Conservation (phyloP, 2,113 vertebrate genomes). For the Nestor notabilis region DNA sequence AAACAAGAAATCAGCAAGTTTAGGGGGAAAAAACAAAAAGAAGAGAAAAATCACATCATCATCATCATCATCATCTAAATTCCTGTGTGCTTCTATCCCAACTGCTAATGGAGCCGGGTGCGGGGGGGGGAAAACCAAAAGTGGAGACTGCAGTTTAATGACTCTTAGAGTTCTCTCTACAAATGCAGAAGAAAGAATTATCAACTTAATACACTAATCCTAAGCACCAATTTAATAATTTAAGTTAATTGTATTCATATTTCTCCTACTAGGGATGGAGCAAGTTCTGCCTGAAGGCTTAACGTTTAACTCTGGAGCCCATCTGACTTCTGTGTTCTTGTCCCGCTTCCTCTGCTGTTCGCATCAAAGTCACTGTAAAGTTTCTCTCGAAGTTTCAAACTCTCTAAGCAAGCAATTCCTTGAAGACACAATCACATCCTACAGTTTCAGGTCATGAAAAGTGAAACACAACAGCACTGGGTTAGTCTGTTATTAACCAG, state of each 20-base stretch:
- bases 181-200: conserved; percentile 53
- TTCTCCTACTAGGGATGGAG: conserved; percentile 56
- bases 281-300: conserved; percentile 57
- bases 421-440: conserved; percentile 25
- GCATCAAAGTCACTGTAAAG: conserved; percentile 41
- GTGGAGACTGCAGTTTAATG: conserved; percentile 37
- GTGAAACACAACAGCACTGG: conserved; percentile 52
- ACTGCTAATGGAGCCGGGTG: conserved; percentile 42
- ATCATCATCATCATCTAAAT: conserved; percentile 53
- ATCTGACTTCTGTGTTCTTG: conserved; percentile 62
- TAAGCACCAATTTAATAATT: conserved; percentile 81
- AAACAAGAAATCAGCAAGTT: conserved; percentile 39
- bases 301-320: conserved; percentile 54
- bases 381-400: conserved; percentile 16
- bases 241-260: conserved; percentile 65
- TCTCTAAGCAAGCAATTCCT: conserved; percentile 31
- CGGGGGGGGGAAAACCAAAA: neutral
- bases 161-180: conserved; percentile 56
- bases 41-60: conserved; percentile 6
- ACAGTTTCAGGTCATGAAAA: conserved; percentile 61
- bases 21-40: neutral
- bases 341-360: conserved; percentile 20
- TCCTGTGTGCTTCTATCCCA: conserved; percentile 57
- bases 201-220: conserved; percentile 66
- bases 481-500: conserved; percentile 46